Base-by-base conservation (phyloP, 2,113 vertebrate genomes). In the Mus musculus region DNA sequence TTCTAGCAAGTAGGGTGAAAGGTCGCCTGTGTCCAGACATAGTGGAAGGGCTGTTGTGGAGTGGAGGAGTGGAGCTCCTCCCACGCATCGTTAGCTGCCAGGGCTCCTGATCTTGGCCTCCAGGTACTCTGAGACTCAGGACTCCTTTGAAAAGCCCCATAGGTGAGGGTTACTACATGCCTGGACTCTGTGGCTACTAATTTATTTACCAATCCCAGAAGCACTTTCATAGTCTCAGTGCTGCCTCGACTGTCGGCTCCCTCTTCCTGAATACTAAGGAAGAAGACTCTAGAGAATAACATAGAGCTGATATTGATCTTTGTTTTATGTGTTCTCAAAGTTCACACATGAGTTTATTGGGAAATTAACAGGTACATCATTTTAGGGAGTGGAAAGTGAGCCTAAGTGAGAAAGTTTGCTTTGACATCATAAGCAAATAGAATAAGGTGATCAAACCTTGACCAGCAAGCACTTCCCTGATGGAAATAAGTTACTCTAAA, bases 401-500 rank as follows among this genome's bases (percentile, higher is more conserved):
- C 67, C 95, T 65, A 73, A 78, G 54, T 80, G 36, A 88, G 52
- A 95, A 96, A 89, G 88, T 46, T 73, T 76, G 14, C 28, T 71
- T 19, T 36, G 28, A 67, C 46, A 24, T 69, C 65, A 13, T 42
- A 72, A 46, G 46, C 76, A 95, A 90, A 87, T 20, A 73, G 82
- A 56, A 63, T 20, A n/a, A 24, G 46, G 93, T 72, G 76, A 72
- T 54, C 88, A 72, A 65, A 89, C 95, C 95, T 96, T 98, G 73
- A 81, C 95, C 97, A 93, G 82, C 28, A 65, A 28, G 36, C 54
- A 42, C 89, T 95, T 92, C 72, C 96, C 7, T 36, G 14, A 36
- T 80, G 97, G 97, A 97, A 98, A 97, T 98, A 98, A 98, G 97
- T 98, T 98, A 97, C 39, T 76, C 84, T n/a, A n/a, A n/a, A n/a